Percentiles rank a stretch among this genome's conserved stretches.
Evolutionary conservation across 1,140 invertebrate species (phyloP).

Genomic region (Triops cancriformis): DNA sequence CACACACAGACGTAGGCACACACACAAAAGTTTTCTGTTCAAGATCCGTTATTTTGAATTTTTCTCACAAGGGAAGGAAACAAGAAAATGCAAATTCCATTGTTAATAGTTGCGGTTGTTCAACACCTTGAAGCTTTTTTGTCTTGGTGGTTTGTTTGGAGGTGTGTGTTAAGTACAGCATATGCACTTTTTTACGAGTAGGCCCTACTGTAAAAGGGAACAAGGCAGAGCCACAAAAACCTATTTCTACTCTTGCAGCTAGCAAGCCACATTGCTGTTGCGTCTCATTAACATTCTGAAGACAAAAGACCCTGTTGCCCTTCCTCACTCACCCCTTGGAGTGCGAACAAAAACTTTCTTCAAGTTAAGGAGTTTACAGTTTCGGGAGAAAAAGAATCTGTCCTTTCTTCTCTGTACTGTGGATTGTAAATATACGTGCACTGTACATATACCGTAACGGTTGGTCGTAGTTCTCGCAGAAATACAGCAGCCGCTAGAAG

Average conservation of each 20-base stretch:
- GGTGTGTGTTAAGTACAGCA: background rate
- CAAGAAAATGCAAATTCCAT: background rate
- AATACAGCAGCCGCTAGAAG: background rate
- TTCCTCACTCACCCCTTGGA: constrained; percentile 7
- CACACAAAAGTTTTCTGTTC: background rate
- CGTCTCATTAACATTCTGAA: constrained; percentile 10
- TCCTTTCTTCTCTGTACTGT: background rate
- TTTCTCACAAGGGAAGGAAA: background rate
- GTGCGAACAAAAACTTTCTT: background rate
- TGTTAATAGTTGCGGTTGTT: constrained; percentile 1
- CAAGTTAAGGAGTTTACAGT: background rate
- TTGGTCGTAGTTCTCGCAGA: background rate
- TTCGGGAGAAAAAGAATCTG: background rate
- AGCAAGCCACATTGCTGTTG: background rate
- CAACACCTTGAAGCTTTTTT: background rate
- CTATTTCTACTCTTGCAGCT: background rate
- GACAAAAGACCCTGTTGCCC: constrained; percentile 9
- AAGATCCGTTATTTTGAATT: background rate
- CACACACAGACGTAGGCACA: too few species aligned
- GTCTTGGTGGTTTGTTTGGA: background rate
- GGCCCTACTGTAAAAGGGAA: background rate
- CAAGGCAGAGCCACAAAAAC: background rate
- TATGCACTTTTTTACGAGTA: too few species aligned
- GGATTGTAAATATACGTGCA: background rate
- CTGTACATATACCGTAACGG: background rate